These are phyloP conservation scores for Cololabis saira DNA, from an alignment of 2,113 vertebrate species.

Conservation along the genomic window DNA sequence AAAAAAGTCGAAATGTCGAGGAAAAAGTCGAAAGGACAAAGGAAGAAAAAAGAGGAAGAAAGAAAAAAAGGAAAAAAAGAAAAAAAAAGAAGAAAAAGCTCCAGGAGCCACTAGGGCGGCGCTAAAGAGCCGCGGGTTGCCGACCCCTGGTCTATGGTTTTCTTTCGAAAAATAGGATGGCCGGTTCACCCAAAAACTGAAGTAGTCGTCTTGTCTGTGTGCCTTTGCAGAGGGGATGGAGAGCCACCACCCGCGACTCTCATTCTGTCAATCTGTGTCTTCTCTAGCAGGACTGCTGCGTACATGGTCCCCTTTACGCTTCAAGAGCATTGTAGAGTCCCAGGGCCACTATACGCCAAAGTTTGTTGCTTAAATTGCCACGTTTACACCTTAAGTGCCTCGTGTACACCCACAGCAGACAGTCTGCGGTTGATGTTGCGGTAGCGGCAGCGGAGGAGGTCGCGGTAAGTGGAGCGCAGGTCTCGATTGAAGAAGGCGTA, in stretches of 20 bases:
- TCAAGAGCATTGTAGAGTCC: conserved; percentile 44
- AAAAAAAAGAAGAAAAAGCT: too few relatives aligned
- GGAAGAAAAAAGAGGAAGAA: too few relatives aligned
- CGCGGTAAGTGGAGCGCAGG: conserved; percentile 83
- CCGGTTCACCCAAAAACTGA: conserved; percentile 55
- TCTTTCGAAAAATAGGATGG: conserved; percentile 72
- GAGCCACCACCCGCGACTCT: conserved; percentile 38
- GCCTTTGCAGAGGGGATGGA: conserved; percentile 22
- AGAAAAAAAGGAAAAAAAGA: too few relatives aligned
- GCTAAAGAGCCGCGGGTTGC: too few relatives aligned
- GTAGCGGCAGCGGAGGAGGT: conserved; percentile 84
- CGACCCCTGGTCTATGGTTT: too few relatives aligned
- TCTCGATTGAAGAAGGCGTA: conserved; percentile 87
- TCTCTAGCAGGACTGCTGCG: conserved; percentile 56
- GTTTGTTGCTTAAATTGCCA: not conserved
- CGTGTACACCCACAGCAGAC: conserved; percentile 84
- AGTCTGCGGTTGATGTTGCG: conserved; percentile 86
- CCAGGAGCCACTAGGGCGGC: too few relatives aligned
- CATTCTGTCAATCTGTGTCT: conserved; percentile 49
- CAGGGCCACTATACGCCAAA: not conserved
- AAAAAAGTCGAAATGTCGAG: too few relatives aligned
- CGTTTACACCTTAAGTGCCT: conserved; percentile 78
- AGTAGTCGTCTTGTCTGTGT: conserved; percentile 49
- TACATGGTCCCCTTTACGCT: conserved; percentile 35
- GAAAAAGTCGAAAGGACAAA: too few relatives aligned